Percentiles rank a stretch among this genome's conserved stretches.
Conservation (phyloP, 2,797 vertebrate genomes). For the Hozukius guyotensis region DNA sequence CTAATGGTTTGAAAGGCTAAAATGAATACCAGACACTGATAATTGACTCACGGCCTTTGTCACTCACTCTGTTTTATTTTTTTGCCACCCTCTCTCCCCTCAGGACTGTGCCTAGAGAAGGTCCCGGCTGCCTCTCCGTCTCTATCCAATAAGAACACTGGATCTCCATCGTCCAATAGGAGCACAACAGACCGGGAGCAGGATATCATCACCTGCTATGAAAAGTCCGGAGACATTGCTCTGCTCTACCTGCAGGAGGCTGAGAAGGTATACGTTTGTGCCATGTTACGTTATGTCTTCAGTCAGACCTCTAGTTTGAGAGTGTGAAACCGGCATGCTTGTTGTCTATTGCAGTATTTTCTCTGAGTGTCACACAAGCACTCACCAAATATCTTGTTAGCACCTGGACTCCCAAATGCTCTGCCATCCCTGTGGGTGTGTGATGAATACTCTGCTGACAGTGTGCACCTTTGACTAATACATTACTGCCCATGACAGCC, state of each 20-base stretch:
- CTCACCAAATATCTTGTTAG: constrained; percentile 10
- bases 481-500: constrained; percentile 16
- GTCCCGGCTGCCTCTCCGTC: constrained; percentile 66
- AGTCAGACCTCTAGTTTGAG: neutral
- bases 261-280: constrained; percentile 86
- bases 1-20: neutral
- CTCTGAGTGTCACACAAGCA: neutral
- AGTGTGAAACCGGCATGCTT: neutral
- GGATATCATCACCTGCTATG: constrained; percentile 96
- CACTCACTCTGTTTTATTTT: neutral
- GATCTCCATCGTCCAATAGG: constrained; percentile 87
- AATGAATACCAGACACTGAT: neutral
- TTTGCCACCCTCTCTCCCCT: neutral
- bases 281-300: neutral
- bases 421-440: constrained; percentile 27
- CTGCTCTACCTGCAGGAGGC: constrained; percentile 97
- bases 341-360: neutral
- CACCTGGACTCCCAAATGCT: constrained; percentile 14
- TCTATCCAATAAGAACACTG: constrained; percentile 80
- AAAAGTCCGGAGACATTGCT: constrained; percentile 98
- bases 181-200: constrained; percentile 86
- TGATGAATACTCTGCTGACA: constrained; percentile 37
- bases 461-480: constrained; percentile 35
- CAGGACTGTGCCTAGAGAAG: constrained; percentile 80
- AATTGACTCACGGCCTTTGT: neutral